Base-by-base conservation (phyloP, 2,888 invertebrate genomes). In the Metacarcinus magister region DNA sequence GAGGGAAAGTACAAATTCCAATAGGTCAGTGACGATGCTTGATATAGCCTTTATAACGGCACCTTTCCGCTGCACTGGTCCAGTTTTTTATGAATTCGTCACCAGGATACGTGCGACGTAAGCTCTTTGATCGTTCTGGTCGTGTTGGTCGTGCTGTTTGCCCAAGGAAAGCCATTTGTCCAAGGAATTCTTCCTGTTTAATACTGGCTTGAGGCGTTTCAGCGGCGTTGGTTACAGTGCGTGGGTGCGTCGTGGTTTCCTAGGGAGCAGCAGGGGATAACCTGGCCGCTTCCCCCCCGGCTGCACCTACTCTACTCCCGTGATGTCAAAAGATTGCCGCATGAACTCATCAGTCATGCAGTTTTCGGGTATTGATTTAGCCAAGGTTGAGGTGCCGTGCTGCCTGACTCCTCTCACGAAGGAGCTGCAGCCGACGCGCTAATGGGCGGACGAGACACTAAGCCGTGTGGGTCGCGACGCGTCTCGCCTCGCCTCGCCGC, bases 361-460 rank as follows among this genome's bases (percentile, higher is more conserved):
- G 87, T 87, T 87, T 39, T 87, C 75, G 39, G 87, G 39, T 87
- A 87, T 87, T 39, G 87, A 87, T 87, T 87, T 16, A 39, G 32
- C 16, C 87, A 87, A 87, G 87, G 87, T 87, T 39, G 87, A 16
- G 39, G 87, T 39, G 39, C 87, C 75, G 75, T 2, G 87, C 87
- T 39, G 39, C 39, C 23, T 39, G 39, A 87, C 39, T 32, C 39
- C 87, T 87, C 28, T 39, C 87, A 87, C 39, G 87, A 8, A 87
- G 67, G 87, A 87, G 87, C 28, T 3, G 87, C 87, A 2, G 87
- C 87, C 87, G 3, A 13, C 16, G 16, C 28, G 39, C n/a, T 87
- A 87, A 87, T 87, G 87, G 87, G 87, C 28, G 87, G 87, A 16
- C 87, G 87, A 87, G 87, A 16, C 87, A 87, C 87, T n/a, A 19